These are phyloP conservation scores for Rhingia campestris DNA, from an alignment of 2,888 invertebrate genomes.

Conservation along the genomic window DNA sequence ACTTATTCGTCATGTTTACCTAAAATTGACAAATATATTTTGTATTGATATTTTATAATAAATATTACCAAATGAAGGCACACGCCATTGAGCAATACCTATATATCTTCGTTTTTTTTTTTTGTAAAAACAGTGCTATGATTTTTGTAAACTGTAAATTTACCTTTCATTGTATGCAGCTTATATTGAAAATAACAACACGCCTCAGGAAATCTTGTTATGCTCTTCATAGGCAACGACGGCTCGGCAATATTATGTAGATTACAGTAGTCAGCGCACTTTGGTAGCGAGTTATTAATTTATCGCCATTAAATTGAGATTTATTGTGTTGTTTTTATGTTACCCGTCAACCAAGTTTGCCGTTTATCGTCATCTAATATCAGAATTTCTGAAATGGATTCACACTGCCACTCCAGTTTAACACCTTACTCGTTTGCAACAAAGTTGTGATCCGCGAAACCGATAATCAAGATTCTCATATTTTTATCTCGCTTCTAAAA, in stretches of 20 bases:
- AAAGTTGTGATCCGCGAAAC: slow-evolving; percentile 74
- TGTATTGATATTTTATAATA: too few species aligned
- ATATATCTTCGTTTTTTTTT: too few species aligned
- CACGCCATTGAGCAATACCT: too few species aligned
- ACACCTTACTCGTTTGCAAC: slow-evolving; percentile 69
- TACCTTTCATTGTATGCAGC: slow-evolving; percentile 49
- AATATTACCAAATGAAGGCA: too few species aligned
- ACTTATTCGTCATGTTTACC: too few species aligned
- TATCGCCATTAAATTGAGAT: slow-evolving; percentile 24
- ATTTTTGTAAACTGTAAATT: background rate
- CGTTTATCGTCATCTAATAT: slow-evolving; percentile 3
- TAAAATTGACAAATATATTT: too few species aligned
- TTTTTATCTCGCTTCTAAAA: slow-evolving; percentile 50
- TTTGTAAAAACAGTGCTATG: too few species aligned
- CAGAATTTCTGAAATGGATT: slow-evolving; percentile 15
- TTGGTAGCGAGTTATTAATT: background rate
- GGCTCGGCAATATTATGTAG: background rate
- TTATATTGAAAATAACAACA: background rate
- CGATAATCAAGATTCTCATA: slow-evolving; percentile 71
- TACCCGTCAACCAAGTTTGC: background rate
- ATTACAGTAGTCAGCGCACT: background rate
- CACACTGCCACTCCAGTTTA: slow-evolving; percentile 14
- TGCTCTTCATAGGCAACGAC: background rate
- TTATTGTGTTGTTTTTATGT: background rate
- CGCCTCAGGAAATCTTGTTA: background rate